Percentiles rank a stretch among this genome's conserved stretches.
Evolutionary conservation across 2,113 vertebrate species (phyloP).

Genomic region (Formicarius rufipectus): DNA sequence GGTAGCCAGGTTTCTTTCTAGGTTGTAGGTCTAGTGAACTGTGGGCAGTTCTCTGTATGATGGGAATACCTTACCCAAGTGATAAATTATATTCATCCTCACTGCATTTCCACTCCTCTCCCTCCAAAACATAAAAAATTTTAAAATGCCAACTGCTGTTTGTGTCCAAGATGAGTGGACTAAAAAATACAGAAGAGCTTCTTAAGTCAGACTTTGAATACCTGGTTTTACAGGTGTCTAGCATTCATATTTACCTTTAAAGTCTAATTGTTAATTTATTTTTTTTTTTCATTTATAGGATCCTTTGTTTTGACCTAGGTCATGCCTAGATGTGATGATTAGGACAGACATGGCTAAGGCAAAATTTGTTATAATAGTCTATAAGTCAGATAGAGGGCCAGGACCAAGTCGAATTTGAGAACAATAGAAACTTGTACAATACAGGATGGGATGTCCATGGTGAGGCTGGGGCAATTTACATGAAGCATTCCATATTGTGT

Average conservation of each 20-base stretch:
- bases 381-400: not conserved
- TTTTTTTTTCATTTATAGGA: not conserved
- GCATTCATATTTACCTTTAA: not conserved
- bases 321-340: accelerated
- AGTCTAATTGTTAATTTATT: not conserved
- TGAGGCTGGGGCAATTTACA: not conserved
- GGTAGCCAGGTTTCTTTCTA: not conserved
- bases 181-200: not conserved
- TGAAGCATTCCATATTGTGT: not conserved
- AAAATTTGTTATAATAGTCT: not conserved
- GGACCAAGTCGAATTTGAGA: not conserved
- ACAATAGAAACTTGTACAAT: not conserved
- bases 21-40: not conserved
- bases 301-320: not conserved
- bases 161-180: not conserved
- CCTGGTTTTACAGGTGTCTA: not conserved
- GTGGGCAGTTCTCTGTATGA: not conserved
- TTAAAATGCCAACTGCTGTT: not conserved
- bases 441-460: not conserved
- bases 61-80: not conserved
- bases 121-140: not conserved
- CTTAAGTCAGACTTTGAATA: not conserved
- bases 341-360: not conserved
- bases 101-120: not conserved
- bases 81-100: not conserved